Percentiles rank a stretch among this genome's conserved stretches.
Evolutionary conservation across 2,888 invertebrate species (phyloP).

Genomic region (Thelaira solivaga): DNA sequence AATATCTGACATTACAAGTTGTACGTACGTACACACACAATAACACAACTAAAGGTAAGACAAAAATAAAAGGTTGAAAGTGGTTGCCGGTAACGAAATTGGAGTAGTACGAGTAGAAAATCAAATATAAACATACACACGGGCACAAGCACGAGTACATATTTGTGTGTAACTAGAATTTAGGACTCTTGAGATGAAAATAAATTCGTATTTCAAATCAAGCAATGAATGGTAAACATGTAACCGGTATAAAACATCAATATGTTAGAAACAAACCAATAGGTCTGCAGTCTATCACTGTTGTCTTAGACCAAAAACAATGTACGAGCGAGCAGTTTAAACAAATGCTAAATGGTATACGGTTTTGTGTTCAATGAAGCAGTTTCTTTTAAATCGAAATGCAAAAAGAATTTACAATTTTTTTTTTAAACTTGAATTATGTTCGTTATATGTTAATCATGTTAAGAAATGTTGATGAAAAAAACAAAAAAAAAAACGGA

Average conservation of each 20-base stretch:
- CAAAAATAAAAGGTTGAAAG: background rate
- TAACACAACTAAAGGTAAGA: background rate
- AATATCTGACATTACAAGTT: background rate
- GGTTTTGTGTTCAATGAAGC: conserved; percentile 30
- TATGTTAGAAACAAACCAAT: background rate
- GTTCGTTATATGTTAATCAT: conserved; percentile 28
- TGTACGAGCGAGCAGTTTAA: no score
- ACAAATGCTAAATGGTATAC: background rate
- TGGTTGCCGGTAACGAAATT: background rate
- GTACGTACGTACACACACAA: background rate
- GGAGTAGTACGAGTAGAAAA: conserved; percentile 8
- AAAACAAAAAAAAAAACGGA: background rate
- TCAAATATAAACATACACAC: background rate
- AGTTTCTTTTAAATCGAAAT: conserved; percentile 21
- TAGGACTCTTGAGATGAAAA: background rate
- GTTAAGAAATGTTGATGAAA: background rate
- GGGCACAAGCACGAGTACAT: background rate
- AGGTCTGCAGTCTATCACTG: background rate
- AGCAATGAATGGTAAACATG: background rate
- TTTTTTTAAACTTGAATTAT: conserved; percentile 36
- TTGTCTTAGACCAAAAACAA: background rate
- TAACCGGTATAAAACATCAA: conserved; percentile 22
- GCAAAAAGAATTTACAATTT: conserved; percentile 18
- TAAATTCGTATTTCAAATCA: background rate
- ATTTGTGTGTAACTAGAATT: conserved; percentile 3